Conservation (phyloP, 1,140 invertebrate species). For the Piezodorus guildinii region DNA sequence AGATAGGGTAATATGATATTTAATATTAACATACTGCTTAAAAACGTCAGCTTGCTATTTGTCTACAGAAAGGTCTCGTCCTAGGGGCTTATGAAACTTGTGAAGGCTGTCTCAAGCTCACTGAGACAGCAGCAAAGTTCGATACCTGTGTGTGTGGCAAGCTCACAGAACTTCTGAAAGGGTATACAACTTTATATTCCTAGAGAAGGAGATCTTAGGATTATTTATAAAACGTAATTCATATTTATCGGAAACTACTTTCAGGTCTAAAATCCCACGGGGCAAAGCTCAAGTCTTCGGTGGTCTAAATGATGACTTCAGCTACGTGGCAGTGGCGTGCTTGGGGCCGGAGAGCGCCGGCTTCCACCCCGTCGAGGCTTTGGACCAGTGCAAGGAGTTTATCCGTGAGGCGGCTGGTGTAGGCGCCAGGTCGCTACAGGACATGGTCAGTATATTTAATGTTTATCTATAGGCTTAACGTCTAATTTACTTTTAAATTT, state of each 20-base stretch:
- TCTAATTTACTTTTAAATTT: too few relatives aligned
- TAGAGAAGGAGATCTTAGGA: background rate
- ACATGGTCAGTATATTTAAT: constrained; percentile 26
- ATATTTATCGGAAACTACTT: background rate
- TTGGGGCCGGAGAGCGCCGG: constrained; percentile 36
- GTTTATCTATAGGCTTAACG: too few relatives aligned
- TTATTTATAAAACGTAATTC: background rate
- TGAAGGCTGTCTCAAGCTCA: background rate
- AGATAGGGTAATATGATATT: too few relatives aligned
- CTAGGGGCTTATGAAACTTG: constrained; percentile 17
- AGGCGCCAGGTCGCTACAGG: constrained; percentile 37
- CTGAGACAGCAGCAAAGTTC: background rate
- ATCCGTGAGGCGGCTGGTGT: constrained; percentile 37
- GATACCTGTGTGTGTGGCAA: constrained; percentile 17
- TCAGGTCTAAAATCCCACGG: constrained; percentile 3
- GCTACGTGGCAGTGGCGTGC: constrained; percentile 36
- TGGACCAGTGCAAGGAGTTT: constrained; percentile 38
- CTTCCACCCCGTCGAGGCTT: constrained; percentile 35
- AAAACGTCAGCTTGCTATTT: too few relatives aligned
- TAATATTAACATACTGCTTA: too few relatives aligned
- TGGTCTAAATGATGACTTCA: constrained; percentile 21
- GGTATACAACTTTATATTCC: constrained; percentile 16
- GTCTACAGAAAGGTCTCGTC: constrained; percentile 19
- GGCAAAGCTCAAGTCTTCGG: constrained; percentile 37
- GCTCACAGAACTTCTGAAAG: constrained; percentile 16